These are phyloP conservation scores for Zaprionus lachaisei DNA, from an alignment of 1,140 invertebrate species.

Conservation along the genomic window DNA sequence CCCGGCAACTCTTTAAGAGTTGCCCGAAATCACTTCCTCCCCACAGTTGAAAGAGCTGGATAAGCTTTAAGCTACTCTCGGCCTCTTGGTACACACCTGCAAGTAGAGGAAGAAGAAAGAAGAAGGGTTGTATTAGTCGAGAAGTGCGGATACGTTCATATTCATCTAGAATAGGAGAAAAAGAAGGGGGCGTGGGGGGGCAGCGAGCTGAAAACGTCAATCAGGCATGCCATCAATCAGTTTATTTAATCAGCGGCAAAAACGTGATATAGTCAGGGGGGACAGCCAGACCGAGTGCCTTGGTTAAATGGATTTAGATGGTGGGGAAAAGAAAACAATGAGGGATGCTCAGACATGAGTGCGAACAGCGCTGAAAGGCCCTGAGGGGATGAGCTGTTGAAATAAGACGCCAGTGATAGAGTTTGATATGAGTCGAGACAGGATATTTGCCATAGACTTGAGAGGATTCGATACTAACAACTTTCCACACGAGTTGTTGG, in stretches of 20 bases:
- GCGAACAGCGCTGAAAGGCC: neutral
- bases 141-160: slow-evolving; percentile 30
- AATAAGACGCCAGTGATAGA: neutral
- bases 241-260: slow-evolving; percentile 48
- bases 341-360: slow-evolving; percentile 5
- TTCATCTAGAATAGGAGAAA: neutral
- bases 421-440: neutral
- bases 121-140: slow-evolving; percentile 73
- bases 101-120: slow-evolving; percentile 53
- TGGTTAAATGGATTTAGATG: slow-evolving; percentile 22
- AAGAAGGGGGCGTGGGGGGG: slow-evolving; percentile 11
- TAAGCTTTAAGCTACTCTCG: slow-evolving; percentile 54
- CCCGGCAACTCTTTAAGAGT: slow-evolving; percentile 38
- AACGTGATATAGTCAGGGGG: slow-evolving; percentile 17
- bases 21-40: slow-evolving; percentile 14
- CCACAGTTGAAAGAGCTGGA: slow-evolving; percentile 1
- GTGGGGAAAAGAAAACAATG: slow-evolving; percentile 8
- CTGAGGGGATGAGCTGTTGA: neutral
- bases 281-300: neutral
- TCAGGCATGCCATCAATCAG: slow-evolving; percentile 78
- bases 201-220: slow-evolving; percentile 64
- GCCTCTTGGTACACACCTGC: slow-evolving; percentile 68
- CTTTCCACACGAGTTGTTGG: neutral
- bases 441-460: neutral
- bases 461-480: neutral